phyloP scores from a whole-genome alignment of 2,797 vertebrate species.

The Enteromius treurensis region DNA sequence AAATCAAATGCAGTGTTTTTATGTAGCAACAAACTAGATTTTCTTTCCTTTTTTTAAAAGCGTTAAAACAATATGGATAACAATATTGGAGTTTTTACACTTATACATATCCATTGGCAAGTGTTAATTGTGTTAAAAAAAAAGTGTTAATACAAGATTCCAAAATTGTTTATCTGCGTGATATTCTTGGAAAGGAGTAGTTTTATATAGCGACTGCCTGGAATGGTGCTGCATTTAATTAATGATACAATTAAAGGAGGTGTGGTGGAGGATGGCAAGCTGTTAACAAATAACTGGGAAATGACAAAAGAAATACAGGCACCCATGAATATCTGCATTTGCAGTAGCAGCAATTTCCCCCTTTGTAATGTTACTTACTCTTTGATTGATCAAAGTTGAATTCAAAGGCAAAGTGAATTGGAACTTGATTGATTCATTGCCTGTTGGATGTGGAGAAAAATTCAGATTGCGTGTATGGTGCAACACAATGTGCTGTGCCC shows the following conservation, averaged over 20 bases:
- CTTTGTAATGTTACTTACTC: background rate
- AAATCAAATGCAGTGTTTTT: constrained; percentile 21
- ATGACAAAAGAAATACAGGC: background rate
- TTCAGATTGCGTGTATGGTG: background rate
- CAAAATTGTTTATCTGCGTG: background rate
- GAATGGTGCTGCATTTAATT: background rate
- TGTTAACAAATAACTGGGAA: constrained; percentile 6
- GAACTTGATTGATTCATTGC: background rate
- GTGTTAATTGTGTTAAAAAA: too few relatives aligned
- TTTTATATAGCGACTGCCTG: background rate
- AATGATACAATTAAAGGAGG: background rate
- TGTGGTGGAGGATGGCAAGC: background rate
- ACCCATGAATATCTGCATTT: background rate
- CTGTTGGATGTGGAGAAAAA: constrained; percentile 4
- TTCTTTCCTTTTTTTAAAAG: background rate
- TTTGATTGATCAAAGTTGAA: background rate
- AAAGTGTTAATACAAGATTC: too few relatives aligned
- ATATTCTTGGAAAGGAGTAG: background rate
- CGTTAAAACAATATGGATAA: background rate
- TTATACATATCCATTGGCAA: too few relatives aligned
- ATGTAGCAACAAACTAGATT: background rate
- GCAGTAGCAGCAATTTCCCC: background rate
- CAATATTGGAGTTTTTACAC: too few relatives aligned
- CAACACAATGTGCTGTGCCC: constrained; percentile 11
- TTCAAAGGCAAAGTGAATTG: constrained; percentile 15